phyloP scores from a whole-genome alignment of 2,113 vertebrate species.

The Myodes glareolus region DNA sequence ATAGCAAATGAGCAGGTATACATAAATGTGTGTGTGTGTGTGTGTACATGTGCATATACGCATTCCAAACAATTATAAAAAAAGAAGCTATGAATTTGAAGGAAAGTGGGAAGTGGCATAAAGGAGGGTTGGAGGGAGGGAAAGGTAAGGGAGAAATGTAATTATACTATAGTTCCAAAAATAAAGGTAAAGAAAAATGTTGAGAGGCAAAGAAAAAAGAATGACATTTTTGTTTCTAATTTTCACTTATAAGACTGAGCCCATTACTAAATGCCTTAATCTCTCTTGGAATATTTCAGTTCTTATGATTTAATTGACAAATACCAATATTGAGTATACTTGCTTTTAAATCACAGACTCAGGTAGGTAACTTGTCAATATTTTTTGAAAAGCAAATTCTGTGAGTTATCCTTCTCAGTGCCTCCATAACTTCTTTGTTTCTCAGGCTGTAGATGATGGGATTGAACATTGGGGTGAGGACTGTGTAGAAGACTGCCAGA shows the following conservation, averaged over 20 bases:
- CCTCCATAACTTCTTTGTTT: neutral
- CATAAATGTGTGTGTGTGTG: no score
- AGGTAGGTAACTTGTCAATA: neutral
- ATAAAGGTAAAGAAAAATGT: neutral
- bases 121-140: neutral
- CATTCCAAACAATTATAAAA: neutral
- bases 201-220: neutral
- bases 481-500: neutral
- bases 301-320: neutral
- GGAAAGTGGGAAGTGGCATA: neutral
- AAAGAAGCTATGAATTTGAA: neutral
- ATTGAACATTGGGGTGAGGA: neutral
- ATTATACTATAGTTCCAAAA: neutral
- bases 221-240: neutral
- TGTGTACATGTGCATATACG: no score
- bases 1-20: neutral
- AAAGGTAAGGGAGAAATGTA: neutral
- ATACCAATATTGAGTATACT: neutral
- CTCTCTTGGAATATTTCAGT: neutral
- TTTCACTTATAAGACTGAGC: neutral
- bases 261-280: neutral
- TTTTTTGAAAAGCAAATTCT: neutral
- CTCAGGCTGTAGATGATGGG: slow-evolving; percentile 3
- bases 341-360: neutral
- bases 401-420: neutral